Conservation (phyloP, 2,113 vertebrate species). For the Hymenochirus boettgeri region DNA sequence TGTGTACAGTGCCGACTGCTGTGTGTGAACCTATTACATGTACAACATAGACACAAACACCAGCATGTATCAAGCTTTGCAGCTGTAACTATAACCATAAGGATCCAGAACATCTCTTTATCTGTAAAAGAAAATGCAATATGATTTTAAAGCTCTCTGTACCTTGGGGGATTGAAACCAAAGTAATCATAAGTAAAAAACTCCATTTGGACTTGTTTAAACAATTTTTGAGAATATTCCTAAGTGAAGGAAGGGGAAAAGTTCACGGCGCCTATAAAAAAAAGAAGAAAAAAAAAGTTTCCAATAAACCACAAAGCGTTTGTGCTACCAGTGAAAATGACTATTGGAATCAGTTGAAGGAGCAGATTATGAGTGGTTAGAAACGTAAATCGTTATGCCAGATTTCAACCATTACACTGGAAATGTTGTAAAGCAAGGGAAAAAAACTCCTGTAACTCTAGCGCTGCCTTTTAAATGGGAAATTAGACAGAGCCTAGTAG, state of each 20-base stretch:
- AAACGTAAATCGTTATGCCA: constrained; percentile 30
- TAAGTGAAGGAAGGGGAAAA: constrained; percentile 48
- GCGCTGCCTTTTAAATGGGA: constrained; percentile 8
- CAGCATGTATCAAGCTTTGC: neutral
- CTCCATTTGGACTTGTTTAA: constrained; percentile 60
- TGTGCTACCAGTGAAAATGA: constrained; percentile 54
- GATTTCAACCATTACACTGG: constrained; percentile 34
- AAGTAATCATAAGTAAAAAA: constrained; percentile 55
- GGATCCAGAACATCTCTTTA: constrained; percentile 52
- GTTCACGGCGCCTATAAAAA: constrained; percentile 38
- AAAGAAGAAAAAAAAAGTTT: constrained; percentile 39
- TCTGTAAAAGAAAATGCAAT: constrained; percentile 50
- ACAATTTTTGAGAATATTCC: constrained; percentile 52
- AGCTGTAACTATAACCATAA: constrained; percentile 32
- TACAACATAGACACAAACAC: neutral
- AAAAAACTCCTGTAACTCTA: constrained; percentile 28
- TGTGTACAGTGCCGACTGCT: no score
- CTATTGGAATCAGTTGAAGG: constrained; percentile 45
- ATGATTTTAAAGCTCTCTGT: constrained; percentile 34
- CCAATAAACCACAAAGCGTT: constrained; percentile 50
- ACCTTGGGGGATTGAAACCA: constrained; percentile 49
- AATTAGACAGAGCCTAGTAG: neutral
- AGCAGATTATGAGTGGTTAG: constrained; percentile 50
- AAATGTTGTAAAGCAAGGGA: constrained; percentile 20
- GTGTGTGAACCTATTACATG: no score